Conservation (phyloP, 2,113 vertebrate genomes). For the Dipodomys spectabilis region DNA sequence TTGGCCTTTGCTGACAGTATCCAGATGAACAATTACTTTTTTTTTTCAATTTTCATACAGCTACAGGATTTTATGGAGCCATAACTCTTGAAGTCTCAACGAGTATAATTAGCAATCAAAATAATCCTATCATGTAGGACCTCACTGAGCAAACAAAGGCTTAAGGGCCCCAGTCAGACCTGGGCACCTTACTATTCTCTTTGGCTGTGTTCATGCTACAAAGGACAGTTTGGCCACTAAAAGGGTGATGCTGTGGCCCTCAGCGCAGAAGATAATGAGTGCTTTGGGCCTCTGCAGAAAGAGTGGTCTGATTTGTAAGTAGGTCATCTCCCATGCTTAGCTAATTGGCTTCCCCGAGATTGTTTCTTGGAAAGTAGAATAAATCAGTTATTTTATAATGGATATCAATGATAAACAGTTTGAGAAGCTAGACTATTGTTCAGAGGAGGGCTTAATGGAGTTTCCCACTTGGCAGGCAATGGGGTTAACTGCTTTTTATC, state of each 20-base stretch:
- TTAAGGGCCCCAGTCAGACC: not conserved
- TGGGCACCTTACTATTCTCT: not conserved
- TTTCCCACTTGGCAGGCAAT: not conserved
- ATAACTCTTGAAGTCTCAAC: not conserved
- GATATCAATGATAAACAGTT: not conserved
- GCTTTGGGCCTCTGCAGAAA: not conserved
- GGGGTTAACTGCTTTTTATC: not conserved
- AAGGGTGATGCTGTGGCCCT: rapidly evolving
- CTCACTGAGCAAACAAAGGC: not conserved
- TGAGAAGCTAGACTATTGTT: not conserved
- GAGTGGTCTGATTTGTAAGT: not conserved
- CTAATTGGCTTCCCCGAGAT: not conserved
- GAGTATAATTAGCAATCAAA: conserved; percentile 44
- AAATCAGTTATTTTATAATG: not conserved
- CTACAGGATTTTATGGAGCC: conserved; percentile 20
- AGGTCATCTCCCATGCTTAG: not conserved
- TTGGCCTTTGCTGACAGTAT: conserved; percentile 62
- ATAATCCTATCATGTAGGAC: not conserved
- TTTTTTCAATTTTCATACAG: conserved; percentile 40
- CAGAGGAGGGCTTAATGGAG: not conserved
- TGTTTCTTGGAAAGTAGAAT: not conserved
- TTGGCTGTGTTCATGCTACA: not conserved
- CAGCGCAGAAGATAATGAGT: not conserved
- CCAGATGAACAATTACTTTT: conserved; percentile 61
- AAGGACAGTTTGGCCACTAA: not conserved